Evolutionary conservation across 2,113 vertebrate species (phyloP).

Genomic region (Pseudonaja textilis): DNA sequence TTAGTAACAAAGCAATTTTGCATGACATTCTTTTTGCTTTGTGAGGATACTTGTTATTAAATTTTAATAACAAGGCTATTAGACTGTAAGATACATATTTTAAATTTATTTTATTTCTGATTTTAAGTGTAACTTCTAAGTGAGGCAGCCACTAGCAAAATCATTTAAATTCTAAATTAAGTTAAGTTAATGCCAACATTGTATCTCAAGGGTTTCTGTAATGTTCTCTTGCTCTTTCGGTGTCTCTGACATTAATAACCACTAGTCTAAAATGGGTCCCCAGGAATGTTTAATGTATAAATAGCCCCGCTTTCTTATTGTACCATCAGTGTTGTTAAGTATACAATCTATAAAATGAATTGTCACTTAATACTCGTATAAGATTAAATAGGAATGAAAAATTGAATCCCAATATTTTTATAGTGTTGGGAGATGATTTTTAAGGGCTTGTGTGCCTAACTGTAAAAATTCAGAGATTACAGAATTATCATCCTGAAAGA

Average conservation of each 20-base stretch:
- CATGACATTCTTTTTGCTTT: conserved; percentile 13
- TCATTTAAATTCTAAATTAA: conserved; percentile 28
- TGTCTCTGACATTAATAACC: neutral
- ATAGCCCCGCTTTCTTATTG: neutral
- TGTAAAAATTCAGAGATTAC: neutral
- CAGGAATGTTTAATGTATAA: neutral
- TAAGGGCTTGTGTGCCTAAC: neutral
- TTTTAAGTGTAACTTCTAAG: conserved; percentile 21
- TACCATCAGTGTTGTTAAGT: conserved; percentile 26
- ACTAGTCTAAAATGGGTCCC: conserved; percentile 9
- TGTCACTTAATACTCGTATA: neutral
- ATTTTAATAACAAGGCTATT: conserved; percentile 8
- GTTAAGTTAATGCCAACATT: conserved; percentile 8
- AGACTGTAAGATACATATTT: neutral
- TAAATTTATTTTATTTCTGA: neutral
- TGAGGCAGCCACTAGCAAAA: conserved; percentile 19
- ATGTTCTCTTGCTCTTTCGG: conserved; percentile 14
- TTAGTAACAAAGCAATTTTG: conserved; percentile 25
- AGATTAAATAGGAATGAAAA: neutral
- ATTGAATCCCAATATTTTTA: neutral
- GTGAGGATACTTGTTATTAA: neutral
- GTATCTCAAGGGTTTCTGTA: conserved; percentile 5
- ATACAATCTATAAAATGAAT: conserved; percentile 1
- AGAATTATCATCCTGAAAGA: neutral
- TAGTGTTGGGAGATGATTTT: neutral